These are phyloP conservation scores for Peribatodes rhomboidaria DNA, from an alignment of 2,888 invertebrate species.

Conservation along the genomic window DNA sequence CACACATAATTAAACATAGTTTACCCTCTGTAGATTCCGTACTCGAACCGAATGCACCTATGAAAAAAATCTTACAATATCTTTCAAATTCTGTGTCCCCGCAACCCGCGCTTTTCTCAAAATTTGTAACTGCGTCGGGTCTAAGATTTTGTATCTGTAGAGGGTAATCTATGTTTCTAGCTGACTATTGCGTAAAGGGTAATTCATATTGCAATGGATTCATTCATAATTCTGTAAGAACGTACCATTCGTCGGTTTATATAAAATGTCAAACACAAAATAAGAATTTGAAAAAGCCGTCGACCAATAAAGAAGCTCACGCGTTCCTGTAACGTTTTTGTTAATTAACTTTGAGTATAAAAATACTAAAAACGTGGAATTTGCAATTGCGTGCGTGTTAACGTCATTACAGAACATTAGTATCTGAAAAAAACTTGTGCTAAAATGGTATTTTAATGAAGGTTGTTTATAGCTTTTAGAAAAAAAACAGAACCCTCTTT, in stretches of 20 bases:
- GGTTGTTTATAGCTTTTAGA: constrained; percentile 25
- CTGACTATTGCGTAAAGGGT: too few species aligned
- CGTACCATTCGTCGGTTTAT: not conserved
- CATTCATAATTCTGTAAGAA: too few species aligned
- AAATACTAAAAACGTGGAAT: constrained; percentile 75
- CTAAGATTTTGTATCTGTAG: too few species aligned
- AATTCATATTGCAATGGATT: too few species aligned
- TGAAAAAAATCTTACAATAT: too few species aligned
- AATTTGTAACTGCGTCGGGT: too few species aligned
- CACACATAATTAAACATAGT: constrained; percentile 32
- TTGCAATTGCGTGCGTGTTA: constrained; percentile 54
- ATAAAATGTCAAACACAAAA: constrained; percentile 50
- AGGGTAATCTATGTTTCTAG: too few species aligned
- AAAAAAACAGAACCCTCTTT: too few species aligned
- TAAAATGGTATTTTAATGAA: constrained; percentile 29
- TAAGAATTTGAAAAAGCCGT: constrained; percentile 61
- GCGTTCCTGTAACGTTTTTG: constrained; percentile 81
- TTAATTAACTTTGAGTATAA: constrained; percentile 70
- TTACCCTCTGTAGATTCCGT: too few species aligned
- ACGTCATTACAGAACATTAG: constrained; percentile 37
- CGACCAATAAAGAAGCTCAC: constrained; percentile 79
- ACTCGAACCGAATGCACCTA: too few species aligned
- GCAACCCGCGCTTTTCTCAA: too few species aligned
- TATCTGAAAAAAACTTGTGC: constrained; percentile 9
- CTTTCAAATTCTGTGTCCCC: too few species aligned